These are phyloP conservation scores for Clostera curtula DNA, from an alignment of 2,888 invertebrate genomes.

Conservation along the genomic window DNA sequence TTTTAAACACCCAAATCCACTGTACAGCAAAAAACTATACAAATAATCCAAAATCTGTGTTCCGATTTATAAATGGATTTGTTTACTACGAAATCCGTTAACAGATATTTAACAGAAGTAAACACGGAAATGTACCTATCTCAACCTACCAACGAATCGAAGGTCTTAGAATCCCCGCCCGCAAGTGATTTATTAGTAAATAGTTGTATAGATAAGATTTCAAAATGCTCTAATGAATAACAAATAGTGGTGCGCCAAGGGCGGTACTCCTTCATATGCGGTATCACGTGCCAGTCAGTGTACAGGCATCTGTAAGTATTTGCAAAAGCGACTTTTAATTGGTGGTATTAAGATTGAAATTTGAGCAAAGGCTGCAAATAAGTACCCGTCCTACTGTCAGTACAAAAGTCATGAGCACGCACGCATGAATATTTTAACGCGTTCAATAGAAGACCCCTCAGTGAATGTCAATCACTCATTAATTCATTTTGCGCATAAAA, in stretches of 20 bases:
- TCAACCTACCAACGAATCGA: constrained; percentile 1
- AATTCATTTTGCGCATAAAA: constrained; percentile 23
- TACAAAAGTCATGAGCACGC: constrained; percentile 24
- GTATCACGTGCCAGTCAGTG: constrained; percentile 22
- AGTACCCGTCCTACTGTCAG: too few relatives aligned
- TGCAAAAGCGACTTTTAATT: too few relatives aligned
- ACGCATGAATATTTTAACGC: constrained; percentile 32
- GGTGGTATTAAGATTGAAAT: too few relatives aligned
- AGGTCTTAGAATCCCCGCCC: constrained; percentile 2
- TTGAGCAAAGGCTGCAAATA: too few relatives aligned
- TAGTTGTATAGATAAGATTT: constrained; percentile 25
- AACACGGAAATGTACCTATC: constrained; percentile 1
- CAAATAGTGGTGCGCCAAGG: constrained; percentile 33
- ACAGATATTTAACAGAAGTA: not conserved
- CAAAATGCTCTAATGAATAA: constrained; percentile 27
- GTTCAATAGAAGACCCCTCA: constrained; percentile 22
- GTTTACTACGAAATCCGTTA: not conserved
- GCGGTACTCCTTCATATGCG: constrained; percentile 33
- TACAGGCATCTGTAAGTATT: too few relatives aligned
- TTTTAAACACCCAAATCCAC: too few relatives aligned
- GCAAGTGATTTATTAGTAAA: constrained; percentile 20
- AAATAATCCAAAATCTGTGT: too few relatives aligned
- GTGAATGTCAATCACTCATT: constrained; percentile 30
- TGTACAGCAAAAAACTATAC: too few relatives aligned
- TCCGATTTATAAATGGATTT: too few relatives aligned